Base-by-base conservation (phyloP, 2,888 invertebrate species). In the Apotomis betuletana region DNA sequence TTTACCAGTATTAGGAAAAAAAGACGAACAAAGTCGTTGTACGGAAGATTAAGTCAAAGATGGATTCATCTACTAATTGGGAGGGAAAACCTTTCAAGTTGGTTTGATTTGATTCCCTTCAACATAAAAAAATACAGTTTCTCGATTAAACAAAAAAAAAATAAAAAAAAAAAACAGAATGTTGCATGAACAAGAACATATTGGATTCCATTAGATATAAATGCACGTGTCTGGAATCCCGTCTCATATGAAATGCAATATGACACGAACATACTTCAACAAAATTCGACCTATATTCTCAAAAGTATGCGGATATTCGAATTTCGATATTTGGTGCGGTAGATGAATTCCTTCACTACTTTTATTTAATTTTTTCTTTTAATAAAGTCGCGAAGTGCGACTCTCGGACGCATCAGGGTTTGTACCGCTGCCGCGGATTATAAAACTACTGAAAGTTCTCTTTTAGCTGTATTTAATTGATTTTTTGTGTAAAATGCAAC, bases 101-200 rank as follows among this genome's bases (percentile, higher is more conserved):
- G 44, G 54, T 46, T 54, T 61, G 61, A 68, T 68, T 68, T 44
- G 46, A 54, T 55, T 46, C 4, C 6, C 6, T 55, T 60, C 46
- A 13, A 15, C 9, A 15, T 44, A 8, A 65, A 65, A 15, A 65
- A 57, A 27, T 36, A 5, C 54, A 38, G 52, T 12, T 46, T 57
- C 27, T 15, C 27, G 6, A 44, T 44, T 41, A 27, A 54, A n/a
- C n/a, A n/a, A n/a, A n/a, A n/a, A n/a, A n/a, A n/a, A n/a, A n/a
- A n/a, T n/a, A n/a, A n/a, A n/a, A n/a, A n/a, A n/a, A n/a, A n/a
- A n/a, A n/a, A 68, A 27, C 52, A 68, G 60, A 41, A 15, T 44
- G 10, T 12, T 10, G 9, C 36, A 38, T 36, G 13, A 36, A 67
- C 36, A 38, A 13, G 13, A 36, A 67, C 60, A 68, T 68, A 55